Conservation (phyloP, 2,888 invertebrate genomes). For the Lymantria dispar region DNA sequence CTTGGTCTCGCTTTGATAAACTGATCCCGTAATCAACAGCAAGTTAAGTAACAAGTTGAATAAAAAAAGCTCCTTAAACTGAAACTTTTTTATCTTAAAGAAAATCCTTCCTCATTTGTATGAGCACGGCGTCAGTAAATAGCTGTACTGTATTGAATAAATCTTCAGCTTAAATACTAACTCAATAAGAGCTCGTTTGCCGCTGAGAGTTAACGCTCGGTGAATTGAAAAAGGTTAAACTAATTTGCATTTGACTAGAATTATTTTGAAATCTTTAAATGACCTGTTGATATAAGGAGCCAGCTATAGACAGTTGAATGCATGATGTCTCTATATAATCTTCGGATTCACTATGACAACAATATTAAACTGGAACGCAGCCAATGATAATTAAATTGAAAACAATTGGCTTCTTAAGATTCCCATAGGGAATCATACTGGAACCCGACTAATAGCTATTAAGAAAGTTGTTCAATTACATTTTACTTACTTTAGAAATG, state of each 20-base stretch:
- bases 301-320: conserved; percentile 4
- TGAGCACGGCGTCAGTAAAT: conserved; percentile 49
- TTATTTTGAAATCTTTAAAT: conserved; percentile 20
- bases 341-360: not conserved
- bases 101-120: conserved; percentile 52
- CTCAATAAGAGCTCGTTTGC: conserved; percentile 67
- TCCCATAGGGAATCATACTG: not conserved
- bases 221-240: conserved; percentile 69
- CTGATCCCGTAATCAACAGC: not conserved
- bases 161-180: conserved; percentile 69
- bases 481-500: too few species aligned
- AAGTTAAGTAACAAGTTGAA: not conserved
- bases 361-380: not conserved
- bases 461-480: too few species aligned
- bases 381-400: conserved; percentile 1
- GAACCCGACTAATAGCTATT: too few species aligned
- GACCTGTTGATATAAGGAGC: conserved; percentile 17
- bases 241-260: conserved; percentile 62
- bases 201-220: conserved; percentile 54
- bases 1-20: conserved; percentile 1
- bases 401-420: not conserved
- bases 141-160: conserved; percentile 70
- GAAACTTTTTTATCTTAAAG: conserved; percentile 3
- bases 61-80: not conserved
- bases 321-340: not conserved